phyloP scores from a whole-genome alignment of 2,888 invertebrate species.

The Cephus pulcher region DNA sequence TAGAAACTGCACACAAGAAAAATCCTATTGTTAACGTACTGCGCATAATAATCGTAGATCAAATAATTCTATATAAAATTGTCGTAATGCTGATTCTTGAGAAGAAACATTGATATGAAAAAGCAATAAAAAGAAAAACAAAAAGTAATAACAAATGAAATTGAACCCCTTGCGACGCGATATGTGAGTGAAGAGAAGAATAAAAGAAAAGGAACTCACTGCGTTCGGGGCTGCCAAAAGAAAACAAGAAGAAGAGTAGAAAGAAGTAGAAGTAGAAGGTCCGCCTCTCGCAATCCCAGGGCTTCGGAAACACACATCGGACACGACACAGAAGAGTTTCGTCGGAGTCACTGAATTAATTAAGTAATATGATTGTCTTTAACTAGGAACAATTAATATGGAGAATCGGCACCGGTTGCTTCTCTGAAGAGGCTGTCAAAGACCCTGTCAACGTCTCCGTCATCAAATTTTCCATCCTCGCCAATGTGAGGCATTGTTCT shows the following conservation, averaged over 20 bases:
- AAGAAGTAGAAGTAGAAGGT: neutral
- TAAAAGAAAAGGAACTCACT: conserved; percentile 46
- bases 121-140: neutral
- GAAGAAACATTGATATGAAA: neutral
- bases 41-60: neutral
- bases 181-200: neutral
- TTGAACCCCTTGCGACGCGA: neutral
- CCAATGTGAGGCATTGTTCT: conserved; percentile 81
- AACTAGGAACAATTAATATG: neutral
- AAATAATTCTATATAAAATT: neutral
- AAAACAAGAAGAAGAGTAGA: neutral
- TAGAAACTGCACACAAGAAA: neutral
- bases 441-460: conserved; percentile 87
- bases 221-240: conserved; percentile 45
- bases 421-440: conserved; percentile 85
- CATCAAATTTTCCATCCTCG: conserved; percentile 72
- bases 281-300: conserved; percentile 13
- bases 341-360: conserved; percentile 1
- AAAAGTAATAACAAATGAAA: neutral
- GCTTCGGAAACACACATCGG: conserved; percentile 58
- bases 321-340: conserved; percentile 50
- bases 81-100: neutral
- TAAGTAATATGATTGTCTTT: neutral
- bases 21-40: neutral
- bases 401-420: conserved; percentile 50